These are phyloP conservation scores for Liparis tanakae DNA, from an alignment of 2,797 vertebrate genomes.

Conservation along the genomic window DNA sequence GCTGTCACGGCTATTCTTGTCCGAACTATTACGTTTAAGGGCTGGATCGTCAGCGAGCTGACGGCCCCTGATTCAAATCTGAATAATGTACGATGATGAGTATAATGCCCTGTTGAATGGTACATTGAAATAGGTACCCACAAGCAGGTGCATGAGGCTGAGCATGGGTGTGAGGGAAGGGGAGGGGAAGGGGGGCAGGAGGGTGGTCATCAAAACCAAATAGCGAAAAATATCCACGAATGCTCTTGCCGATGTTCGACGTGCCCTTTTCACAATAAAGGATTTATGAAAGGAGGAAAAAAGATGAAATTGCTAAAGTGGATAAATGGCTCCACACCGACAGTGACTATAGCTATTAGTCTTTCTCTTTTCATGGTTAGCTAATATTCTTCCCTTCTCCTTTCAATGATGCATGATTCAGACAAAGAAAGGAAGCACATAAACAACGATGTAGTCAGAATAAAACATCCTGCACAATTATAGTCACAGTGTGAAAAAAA, in stretches of 20 bases:
- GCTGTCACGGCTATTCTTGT: constrained; percentile 77
- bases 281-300: constrained; percentile 11
- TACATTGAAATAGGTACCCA: constrained; percentile 69
- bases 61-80: constrained; percentile 79
- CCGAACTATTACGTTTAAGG: constrained; percentile 73
- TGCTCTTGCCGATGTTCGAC: constrained; percentile 21
- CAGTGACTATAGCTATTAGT: constrained; percentile 54
- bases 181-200: not conserved
- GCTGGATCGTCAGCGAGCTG: constrained; percentile 68
- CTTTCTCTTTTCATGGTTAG: constrained; percentile 25
- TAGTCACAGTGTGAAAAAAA: not conserved
- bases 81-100: constrained; percentile 81
- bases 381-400: constrained; percentile 47
- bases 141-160: constrained; percentile 58
- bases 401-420: constrained; percentile 72
- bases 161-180: constrained; percentile 5
- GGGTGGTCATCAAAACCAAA: constrained; percentile 25
- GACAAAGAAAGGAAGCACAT: constrained; percentile 54
- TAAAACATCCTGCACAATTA: constrained; percentile 57
- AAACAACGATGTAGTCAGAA: constrained; percentile 60
- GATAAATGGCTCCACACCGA: constrained; percentile 47
- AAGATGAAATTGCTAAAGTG: constrained; percentile 13
- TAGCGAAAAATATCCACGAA: constrained; percentile 15
- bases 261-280: not conserved
- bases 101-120: constrained; percentile 70